Base-by-base conservation (phyloP, 2,797 vertebrate species). In the Carcharodon carcharias region DNA sequence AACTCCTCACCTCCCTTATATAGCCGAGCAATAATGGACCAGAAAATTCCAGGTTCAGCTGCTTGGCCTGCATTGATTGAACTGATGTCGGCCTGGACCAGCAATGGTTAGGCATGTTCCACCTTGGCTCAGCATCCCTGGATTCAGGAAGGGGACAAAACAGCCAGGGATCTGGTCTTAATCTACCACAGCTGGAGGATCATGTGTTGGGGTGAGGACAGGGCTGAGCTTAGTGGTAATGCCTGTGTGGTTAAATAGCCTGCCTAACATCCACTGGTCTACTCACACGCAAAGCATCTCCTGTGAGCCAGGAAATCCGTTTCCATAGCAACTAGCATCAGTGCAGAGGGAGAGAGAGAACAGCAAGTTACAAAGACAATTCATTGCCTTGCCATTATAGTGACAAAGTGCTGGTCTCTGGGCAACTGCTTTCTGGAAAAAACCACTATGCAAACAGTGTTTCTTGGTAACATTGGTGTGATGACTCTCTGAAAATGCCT, bases 341-440 rank as follows among this genome's bases (percentile, higher is more conserved):
- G 91, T 93, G 63, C n/a, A 45, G n/a, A 67, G 58, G 35, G 58
- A n/a, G 63, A 67, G 35, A 61, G 63, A 45, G 45, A 93, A 93
- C 40, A 45, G 91, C 63, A 93, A 93, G 63, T 93, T 67, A 93
- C 91, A 93, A 93, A 93, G 91, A 65, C 40, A 93, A 93, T 67
- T 67, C 63, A 67, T 40, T 40, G n/a, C 63, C 23, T 23, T 93
- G 91, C 63, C 91, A 93, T 93, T 93, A 93, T 67, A 45, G 91
- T 63, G 91, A 93, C 91, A 93, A 93, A 45, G 61, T 67, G 18
- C n/a, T 93, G 63, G 63, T 93, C n/a, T 93, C 91, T 28, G 63
- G 91, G 91, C 40, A 93, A 93, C 91, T 93, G 91, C 63, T 67
- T 93, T 93, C 35, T 40, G 40, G n/a, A 93, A 67, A n/a, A 63